Evolutionary conservation across 2,888 invertebrate species (phyloP).

Genomic region (Periphyllus acericola): DNA sequence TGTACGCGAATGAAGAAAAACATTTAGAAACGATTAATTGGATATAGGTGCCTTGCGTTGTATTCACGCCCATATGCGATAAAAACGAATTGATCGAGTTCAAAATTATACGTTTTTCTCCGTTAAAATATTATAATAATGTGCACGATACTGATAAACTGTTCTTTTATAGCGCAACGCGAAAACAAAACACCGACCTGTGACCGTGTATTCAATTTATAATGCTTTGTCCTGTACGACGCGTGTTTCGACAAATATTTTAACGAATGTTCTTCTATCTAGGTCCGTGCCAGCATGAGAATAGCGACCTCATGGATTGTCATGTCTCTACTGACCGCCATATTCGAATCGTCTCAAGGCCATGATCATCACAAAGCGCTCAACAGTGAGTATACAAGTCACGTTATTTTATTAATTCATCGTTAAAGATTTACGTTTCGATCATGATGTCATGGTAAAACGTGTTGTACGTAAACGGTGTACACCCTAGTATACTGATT

Average conservation of each 20-base stretch:
- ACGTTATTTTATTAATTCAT: not conserved
- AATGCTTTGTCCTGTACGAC: not conserved
- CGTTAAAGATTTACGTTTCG: too few relatives aligned
- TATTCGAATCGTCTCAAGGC: constrained; percentile 61
- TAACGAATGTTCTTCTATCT: not conserved
- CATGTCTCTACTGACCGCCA: constrained; percentile 61
- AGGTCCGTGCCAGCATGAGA: constrained; percentile 60
- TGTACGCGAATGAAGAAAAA: not conserved
- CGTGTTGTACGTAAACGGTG: too few relatives aligned
- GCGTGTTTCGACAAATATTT: not conserved
- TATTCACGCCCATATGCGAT: too few relatives aligned
- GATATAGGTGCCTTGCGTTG: not conserved
- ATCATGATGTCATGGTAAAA: too few relatives aligned
- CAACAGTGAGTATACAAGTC: constrained; percentile 32
- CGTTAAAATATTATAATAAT: too few relatives aligned
- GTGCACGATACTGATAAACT: too few relatives aligned
- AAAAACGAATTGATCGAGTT: too few relatives aligned
- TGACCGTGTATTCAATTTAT: not conserved
- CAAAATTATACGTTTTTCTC: too few relatives aligned
- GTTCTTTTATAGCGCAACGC: too few relatives aligned
- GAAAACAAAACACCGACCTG: too few relatives aligned
- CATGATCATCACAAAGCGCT: constrained; percentile 58
- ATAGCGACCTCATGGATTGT: constrained; percentile 61
- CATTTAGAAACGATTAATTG: not conserved
- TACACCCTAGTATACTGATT: too few relatives aligned